Conservation (phyloP, 2,113 vertebrate genomes). For the Syngnathus typhle region DNA sequence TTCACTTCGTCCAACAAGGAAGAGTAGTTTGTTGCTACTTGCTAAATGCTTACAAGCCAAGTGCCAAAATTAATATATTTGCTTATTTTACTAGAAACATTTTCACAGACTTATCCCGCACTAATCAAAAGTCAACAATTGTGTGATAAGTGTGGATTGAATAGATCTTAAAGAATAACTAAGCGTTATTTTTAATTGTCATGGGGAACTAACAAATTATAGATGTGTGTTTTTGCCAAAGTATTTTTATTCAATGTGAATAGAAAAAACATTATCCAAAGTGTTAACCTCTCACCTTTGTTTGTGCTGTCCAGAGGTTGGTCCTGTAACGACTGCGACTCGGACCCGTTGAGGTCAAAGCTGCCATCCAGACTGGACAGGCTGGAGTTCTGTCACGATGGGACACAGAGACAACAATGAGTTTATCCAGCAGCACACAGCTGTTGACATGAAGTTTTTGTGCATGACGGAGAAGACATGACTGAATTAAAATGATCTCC, state of each 20-base stretch:
- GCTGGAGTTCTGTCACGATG: constrained; percentile 64
- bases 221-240: background rate
- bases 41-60: too few relatives aligned
- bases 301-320: constrained; percentile 25
- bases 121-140: background rate
- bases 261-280: background rate
- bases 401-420: rapidly evolving
- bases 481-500: background rate
- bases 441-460: background rate
- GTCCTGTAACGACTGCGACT: constrained; percentile 31
- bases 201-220: background rate
- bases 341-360: constrained; percentile 48
- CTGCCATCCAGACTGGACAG: constrained; percentile 69
- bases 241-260: background rate
- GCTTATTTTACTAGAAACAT: background rate
- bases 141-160: background rate
- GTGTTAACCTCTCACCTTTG: constrained; percentile 48
- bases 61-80: background rate
- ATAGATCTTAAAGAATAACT: background rate
- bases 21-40: background rate
- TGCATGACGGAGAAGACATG: background rate
- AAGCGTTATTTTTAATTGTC: background rate
- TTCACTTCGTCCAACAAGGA: background rate
- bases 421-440: background rate
- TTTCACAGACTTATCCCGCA: background rate